Percentiles rank a stretch among this genome's conserved stretches.
These are phyloP conservation scores for Istiophorus platypterus DNA, from an alignment of 2,113 vertebrate genomes.

Conservation along the genomic window DNA sequence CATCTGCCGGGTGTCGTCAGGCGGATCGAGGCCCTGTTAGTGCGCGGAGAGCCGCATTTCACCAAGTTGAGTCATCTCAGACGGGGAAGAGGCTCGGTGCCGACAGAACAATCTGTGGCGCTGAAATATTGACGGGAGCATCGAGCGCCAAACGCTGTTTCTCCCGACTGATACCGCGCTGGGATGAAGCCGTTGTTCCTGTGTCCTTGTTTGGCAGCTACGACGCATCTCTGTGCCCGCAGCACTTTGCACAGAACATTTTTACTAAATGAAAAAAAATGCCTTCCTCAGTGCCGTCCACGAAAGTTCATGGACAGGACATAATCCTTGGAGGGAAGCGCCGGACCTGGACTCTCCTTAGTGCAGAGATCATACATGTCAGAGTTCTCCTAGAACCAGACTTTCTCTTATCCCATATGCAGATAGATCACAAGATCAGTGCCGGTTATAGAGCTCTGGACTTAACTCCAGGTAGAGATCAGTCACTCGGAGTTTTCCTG, in stretches of 20 bases:
- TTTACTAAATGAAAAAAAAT: no score
- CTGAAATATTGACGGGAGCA: conserved; percentile 26
- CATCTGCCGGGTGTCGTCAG: not conserved
- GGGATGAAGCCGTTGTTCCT: not conserved
- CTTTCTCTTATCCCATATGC: no score
- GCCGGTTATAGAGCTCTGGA: no score
- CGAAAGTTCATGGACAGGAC: not conserved
- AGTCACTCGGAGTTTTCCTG: no score
- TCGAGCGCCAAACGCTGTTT: conserved; percentile 2
- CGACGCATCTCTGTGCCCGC: not conserved
- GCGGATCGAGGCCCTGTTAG: no score
- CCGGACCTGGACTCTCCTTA: no score
- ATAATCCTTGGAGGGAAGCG: not conserved
- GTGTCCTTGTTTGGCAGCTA: not conserved
- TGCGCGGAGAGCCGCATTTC: no score
- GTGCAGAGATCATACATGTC: no score
- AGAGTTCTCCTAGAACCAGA: not conserved
- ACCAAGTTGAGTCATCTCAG: conserved; percentile 32
- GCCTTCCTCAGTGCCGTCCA: not conserved
- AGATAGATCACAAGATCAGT: no score
- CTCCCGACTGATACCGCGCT: not conserved
- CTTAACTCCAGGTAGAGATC: no score
- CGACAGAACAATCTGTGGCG: conserved; percentile 7
- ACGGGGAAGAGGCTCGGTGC: not conserved
- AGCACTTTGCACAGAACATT: not conserved